These are phyloP conservation scores for Hipposideros larvatus DNA, from an alignment of 2,797 vertebrate genomes.

Conservation along the genomic window DNA sequence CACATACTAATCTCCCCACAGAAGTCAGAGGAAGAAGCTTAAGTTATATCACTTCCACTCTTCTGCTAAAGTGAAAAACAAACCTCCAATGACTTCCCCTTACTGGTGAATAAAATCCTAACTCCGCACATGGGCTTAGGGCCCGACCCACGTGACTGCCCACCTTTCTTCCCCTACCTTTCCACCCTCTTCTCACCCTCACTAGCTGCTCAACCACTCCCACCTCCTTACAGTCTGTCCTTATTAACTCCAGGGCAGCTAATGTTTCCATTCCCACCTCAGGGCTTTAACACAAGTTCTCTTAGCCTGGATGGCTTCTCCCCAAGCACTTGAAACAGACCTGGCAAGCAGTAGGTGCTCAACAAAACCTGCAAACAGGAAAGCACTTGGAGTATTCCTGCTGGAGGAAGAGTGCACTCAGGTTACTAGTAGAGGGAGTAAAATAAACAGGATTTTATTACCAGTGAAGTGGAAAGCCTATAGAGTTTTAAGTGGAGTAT, in stretches of 20 bases:
- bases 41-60: not conserved
- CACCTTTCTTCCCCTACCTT: not conserved
- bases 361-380: not conserved
- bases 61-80: slow-evolving; percentile 19
- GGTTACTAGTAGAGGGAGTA: not conserved
- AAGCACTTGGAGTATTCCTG: not conserved
- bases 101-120: slow-evolving; percentile 4
- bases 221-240: not conserved
- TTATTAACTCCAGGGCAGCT: not conserved
- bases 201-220: not conserved
- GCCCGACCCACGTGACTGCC: not conserved
- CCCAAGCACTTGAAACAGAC: not conserved
- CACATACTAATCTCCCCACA: not conserved
- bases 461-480: not conserved
- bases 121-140: not conserved
- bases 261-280: not conserved
- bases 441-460: slow-evolving; percentile 10
- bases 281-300: slow-evolving; percentile 31
- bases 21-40: not conserved
- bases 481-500: not conserved
- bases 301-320: not conserved
- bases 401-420: not conserved
- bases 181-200: not conserved
- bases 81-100: not conserved
- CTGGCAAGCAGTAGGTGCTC: not conserved